Percentiles rank a stretch among this genome's conserved stretches.
phyloP scores from a whole-genome alignment of 1,140 invertebrate species.

The Drosophila mayri region DNA sequence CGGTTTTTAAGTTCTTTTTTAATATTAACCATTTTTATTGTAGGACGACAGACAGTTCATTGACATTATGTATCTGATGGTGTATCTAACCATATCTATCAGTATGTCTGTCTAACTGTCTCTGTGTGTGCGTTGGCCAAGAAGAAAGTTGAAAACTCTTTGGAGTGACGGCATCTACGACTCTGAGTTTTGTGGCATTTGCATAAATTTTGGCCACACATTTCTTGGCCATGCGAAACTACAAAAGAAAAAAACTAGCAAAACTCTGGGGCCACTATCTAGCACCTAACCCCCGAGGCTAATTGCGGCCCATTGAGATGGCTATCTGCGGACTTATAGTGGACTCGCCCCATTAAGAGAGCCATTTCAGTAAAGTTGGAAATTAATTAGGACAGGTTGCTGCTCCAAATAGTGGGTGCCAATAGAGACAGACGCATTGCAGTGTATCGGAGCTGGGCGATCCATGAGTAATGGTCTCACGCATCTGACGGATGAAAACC shows the following conservation, averaged over 20 bases:
- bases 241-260: background rate
- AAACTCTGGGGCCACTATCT: constrained; percentile 1
- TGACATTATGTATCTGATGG: constrained; percentile 53
- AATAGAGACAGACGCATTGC: constrained; percentile 55
- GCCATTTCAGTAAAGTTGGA: constrained; percentile 67
- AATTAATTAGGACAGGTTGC: constrained; percentile 79
- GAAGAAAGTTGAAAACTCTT: constrained; percentile 71
- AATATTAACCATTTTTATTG: constrained; percentile 68
- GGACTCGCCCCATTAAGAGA: constrained; percentile 66
- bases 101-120: constrained; percentile 12
- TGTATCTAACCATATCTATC: constrained; percentile 34
- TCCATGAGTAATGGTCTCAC: constrained; percentile 45
- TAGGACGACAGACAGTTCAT: constrained; percentile 58
- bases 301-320: constrained; percentile 65
- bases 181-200: constrained; percentile 50
- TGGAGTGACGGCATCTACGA: constrained; percentile 37
- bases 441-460: constrained; percentile 4
- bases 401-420: constrained; percentile 52
- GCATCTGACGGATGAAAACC: constrained; percentile 24
- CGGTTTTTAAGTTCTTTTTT: constrained; percentile 57
- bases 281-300: constrained; percentile 15
- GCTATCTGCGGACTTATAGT: constrained; percentile 33
- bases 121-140: constrained; percentile 36
- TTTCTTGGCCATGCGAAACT: constrained; percentile 74
- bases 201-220: constrained; percentile 77